Base-by-base conservation (phyloP, 2,888 invertebrate species). In the Hirudinaria manillensis region DNA sequence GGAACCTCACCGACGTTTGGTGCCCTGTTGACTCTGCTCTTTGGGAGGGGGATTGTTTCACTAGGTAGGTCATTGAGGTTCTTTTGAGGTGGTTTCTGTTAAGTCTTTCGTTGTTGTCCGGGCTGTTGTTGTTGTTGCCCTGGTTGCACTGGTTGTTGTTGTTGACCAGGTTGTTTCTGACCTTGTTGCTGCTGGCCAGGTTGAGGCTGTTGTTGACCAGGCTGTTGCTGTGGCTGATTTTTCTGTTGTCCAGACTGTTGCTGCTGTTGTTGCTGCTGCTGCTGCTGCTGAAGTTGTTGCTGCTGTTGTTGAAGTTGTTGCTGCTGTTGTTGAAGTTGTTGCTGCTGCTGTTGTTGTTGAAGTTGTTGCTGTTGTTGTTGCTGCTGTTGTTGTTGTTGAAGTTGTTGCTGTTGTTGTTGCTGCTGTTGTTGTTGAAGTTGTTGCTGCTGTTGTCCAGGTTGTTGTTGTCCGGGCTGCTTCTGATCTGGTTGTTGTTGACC, bases 211-310 rank as follows among this genome's bases (percentile, higher is more conserved):
- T 67, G 76, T 45, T 75, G 67, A 19, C 34, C 34, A 45, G 73
- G 71, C 51, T 77, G 75, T 45, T 76, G 75, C 24, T 75, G 70
- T 65, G 45, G 66, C 36, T 77, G 77, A 38, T 45, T 45, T 61
- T 72, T 67, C 45, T 77, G 77, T 45, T 74, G 70, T 70, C 56
- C 56, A 27, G 7, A 34, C 27, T 67, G 70, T 61, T 74, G 70
- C 38, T 76, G 32, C 45, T 72, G 65, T 73, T 45, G 55, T n/a
- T 74, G 61, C 66, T 51, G 70, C 45, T 77, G 61, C 32, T 72
- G 70, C 27, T 53, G 66, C 56, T 76, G 65, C 55, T 38, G 32
- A 36, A 55, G 65, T 53, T 76, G 74, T 36, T 66, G 51, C 34
- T 71, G 27, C 68, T 74, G 65, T 51, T 74, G 66, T 55, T 76